Percentiles rank a stretch among this genome's conserved stretches.
Evolutionary conservation across 2,113 vertebrate species (phyloP).

Genomic region (Solenodon paradoxus): DNA sequence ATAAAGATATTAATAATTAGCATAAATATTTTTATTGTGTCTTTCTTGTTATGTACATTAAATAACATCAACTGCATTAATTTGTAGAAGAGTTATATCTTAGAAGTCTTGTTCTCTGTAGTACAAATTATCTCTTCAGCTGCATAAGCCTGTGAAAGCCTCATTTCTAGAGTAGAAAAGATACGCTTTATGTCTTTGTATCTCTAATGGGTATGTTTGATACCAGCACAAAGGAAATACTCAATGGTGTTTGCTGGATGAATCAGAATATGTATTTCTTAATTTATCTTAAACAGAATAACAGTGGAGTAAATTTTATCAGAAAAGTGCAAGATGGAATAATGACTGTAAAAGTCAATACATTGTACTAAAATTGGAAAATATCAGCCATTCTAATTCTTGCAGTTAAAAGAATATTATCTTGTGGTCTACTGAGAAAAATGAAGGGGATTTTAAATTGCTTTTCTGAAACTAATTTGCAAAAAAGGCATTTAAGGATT

Average conservation of each 20-base stretch:
- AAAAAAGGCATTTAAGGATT: conserved; percentile 52
- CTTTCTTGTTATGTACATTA: neutral
- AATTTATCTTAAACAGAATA: conserved; percentile 43
- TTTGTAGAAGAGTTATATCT: neutral
- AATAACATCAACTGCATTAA: neutral
- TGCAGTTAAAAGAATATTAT: conserved; percentile 41
- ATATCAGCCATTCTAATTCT: neutral
- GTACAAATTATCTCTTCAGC: neutral
- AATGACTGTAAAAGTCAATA: conserved; percentile 35
- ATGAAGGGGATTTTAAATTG: conserved; percentile 38
- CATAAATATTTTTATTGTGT: neutral
- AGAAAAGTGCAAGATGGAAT: neutral
- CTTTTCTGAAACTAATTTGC: conserved; percentile 70
- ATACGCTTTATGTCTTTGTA: neutral
- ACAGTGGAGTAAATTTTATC: neutral
- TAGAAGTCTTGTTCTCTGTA: neutral
- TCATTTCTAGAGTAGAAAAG: neutral
- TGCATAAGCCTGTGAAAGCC: accelerated
- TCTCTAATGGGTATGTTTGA: neutral
- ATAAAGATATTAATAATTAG: neutral
- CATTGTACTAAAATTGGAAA: neutral
- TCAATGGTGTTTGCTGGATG: neutral
- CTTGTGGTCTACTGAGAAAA: neutral
- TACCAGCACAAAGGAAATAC: neutral
- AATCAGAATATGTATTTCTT: neutral